Evolutionary conservation across 2,113 vertebrate species (phyloP).

Genomic region (Zosterops japonicus): DNA sequence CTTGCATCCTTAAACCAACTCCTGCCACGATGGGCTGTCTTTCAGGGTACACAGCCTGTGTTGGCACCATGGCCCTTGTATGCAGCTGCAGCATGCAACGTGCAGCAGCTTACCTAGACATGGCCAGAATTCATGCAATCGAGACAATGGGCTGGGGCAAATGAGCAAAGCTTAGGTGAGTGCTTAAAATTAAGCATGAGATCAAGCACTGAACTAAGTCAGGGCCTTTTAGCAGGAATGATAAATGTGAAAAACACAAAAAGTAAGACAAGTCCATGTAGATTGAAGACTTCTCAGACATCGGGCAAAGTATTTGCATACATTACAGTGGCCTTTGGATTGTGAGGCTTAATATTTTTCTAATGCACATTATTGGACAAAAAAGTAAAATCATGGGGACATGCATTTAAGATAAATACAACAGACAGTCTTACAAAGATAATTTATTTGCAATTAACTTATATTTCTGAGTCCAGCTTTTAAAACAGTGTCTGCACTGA

Average conservation of each 20-base stretch:
- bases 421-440: not conserved
- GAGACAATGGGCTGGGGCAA: not conserved
- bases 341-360: not conserved
- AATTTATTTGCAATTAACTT: not conserved
- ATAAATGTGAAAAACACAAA: conserved; percentile 28
- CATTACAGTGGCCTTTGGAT: conserved; percentile 9
- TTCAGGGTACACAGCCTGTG: not conserved
- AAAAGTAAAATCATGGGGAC: not conserved
- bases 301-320: conserved; percentile 21
- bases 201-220: not conserved
- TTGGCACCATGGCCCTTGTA: not conserved
- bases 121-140: not conserved
- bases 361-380: not conserved
- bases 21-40: not conserved
- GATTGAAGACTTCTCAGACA: not conserved
- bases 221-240: conserved; percentile 43
- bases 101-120: not conserved
- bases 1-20: not conserved
- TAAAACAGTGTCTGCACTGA: not conserved
- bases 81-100: not conserved
- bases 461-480: not conserved
- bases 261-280: not conserved
- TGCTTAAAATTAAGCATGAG: conserved; percentile 5
- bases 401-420: not conserved
- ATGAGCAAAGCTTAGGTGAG: not conserved